Evolutionary conservation across 2,113 vertebrate species (phyloP).

Genomic region (Crypturellus undulatus): DNA sequence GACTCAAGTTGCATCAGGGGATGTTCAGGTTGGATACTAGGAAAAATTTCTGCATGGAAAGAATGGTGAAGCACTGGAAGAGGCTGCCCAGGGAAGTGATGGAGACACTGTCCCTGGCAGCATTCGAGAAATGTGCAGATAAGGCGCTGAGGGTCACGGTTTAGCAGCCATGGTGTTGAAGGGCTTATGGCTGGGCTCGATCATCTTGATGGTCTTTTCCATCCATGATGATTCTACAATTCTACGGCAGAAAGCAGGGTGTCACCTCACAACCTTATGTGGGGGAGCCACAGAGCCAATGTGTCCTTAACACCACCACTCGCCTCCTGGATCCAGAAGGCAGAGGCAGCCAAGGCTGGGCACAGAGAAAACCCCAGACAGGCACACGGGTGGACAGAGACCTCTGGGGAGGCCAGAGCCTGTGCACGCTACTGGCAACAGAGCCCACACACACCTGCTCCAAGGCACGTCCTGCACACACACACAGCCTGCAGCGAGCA

Average conservation of each 20-base stretch:
- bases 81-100: too few relatives aligned
- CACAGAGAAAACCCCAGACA: neutral
- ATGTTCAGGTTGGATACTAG: too few relatives aligned
- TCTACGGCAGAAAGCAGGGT: neutral
- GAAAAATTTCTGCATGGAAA: too few relatives aligned
- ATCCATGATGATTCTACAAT: too few relatives aligned
- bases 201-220: too few relatives aligned
- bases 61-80: too few relatives aligned
- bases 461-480: neutral
- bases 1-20: too few relatives aligned
- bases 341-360: accelerated
- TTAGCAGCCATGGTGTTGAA: too few relatives aligned
- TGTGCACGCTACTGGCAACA: neutral
- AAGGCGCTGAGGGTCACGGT: too few relatives aligned
- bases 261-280: neutral
- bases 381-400: neutral
- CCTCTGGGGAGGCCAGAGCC: neutral
- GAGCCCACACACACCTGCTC: neutral
- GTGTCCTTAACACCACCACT: neutral
- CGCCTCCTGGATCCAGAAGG: neutral
- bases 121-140: too few relatives aligned
- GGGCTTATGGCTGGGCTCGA: too few relatives aligned
- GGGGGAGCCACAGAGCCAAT: neutral
- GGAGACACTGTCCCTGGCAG: too few relatives aligned
- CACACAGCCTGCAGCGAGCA: neutral